Base-by-base conservation (phyloP, 1,140 invertebrate species). In the Listronotus oregonensis region DNA sequence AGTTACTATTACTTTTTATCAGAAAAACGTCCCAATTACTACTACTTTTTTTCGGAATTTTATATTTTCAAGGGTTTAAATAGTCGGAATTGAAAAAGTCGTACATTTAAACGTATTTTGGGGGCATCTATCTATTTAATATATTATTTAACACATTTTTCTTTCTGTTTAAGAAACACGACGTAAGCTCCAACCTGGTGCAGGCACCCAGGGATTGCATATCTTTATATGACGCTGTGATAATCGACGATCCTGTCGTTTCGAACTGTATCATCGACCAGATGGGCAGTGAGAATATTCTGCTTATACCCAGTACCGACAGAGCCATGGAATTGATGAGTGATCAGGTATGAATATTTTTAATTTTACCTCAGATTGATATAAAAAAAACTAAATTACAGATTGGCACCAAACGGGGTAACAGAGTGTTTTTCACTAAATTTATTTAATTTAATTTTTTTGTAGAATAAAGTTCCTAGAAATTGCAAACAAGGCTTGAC, bases 241-340 rank as follows among this genome's bases (percentile, higher is more conserved):
- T 86, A 57, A 87, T 94, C 68, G 79, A 84, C 6, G 86, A 95
- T 81, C 84, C 89, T 1, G 85, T 92, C 3, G 86, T 96, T 1
- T 85, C 87, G 51, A 97, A 97, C 81, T 90, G 84, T 71, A 80
- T 97, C 3, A 91, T 97, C 65, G 94, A 97, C 83, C 87, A 89
- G 73, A 76, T 85, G n/a, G 79, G 79, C 46, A 79, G 90, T 37
- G 91, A 94, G 77, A 82, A 81, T 40, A 82, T 91, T 12, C 76
- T 93, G 47, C 79, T 94, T 12, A 87, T 92, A 47, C 83, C 86
- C 1, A 83, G 83, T 14, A 84, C 84, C 46, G 75, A 84, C 5
- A 83, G 84, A 69, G 90, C 91, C 6, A 83, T 85, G 43, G 72
- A 80, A 2, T 80, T 92, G 5, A 83, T 91, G 71, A 84, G 85